These are phyloP conservation scores for Gastrophysa polygoni DNA, from an alignment of 2,888 invertebrate species.

Conservation along the genomic window DNA sequence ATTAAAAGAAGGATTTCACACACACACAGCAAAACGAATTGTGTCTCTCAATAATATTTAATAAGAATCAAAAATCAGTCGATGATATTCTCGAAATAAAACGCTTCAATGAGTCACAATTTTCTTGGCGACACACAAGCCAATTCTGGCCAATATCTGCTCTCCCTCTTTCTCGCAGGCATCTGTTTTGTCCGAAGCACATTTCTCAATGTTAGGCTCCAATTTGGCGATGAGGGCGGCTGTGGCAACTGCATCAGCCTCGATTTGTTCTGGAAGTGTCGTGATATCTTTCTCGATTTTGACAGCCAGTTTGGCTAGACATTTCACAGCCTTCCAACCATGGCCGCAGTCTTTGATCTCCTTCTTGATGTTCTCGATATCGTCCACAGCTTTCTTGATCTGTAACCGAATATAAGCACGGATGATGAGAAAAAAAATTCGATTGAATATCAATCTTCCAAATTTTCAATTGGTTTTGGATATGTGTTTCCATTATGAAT, in stretches of 20 bases:
- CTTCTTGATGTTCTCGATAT: slow-evolving; percentile 24
- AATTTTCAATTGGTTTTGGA: no score
- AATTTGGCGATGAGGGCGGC: slow-evolving; percentile 8
- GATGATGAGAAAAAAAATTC: no score
- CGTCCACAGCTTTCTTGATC: slow-evolving; percentile 13
- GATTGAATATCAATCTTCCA: no score
- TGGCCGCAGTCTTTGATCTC: slow-evolving; percentile 25
- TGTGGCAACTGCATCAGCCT: slow-evolving; percentile 12
- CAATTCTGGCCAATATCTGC: slow-evolving; percentile 9
- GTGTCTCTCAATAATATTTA: no score
- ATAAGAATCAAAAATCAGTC: no score
- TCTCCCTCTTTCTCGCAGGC: slow-evolving; percentile 12
- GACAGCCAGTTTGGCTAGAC: slow-evolving; percentile 20
- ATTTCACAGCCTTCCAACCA: slow-evolving; percentile 20
- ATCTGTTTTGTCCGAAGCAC: slow-evolving; percentile 12
- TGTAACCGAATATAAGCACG: slow-evolving; percentile 1
- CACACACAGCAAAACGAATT: no score
- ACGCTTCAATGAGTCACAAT: not conserved
- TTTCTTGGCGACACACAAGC: slow-evolving; percentile 15
- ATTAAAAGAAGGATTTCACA: no score
- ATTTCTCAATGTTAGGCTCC: slow-evolving; percentile 15
- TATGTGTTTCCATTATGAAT: no score
- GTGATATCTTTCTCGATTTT: slow-evolving; percentile 23
- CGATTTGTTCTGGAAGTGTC: slow-evolving; percentile 15
- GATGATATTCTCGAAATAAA: not conserved